phyloP scores from a whole-genome alignment of 2,888 invertebrate genomes.

The Vandiemenella viatica region DNA sequence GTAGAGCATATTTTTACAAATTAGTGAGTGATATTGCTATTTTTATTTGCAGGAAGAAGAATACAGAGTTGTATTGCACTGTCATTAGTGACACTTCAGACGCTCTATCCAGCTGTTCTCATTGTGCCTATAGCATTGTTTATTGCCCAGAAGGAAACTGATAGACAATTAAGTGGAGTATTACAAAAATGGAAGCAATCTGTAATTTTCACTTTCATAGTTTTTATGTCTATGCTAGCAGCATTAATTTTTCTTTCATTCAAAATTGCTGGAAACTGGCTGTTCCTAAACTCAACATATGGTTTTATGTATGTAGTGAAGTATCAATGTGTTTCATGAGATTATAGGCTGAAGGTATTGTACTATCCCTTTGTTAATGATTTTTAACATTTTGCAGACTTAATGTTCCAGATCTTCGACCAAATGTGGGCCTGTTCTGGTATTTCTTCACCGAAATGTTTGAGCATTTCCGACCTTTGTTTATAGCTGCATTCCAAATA shows the following conservation, averaged over 20 bases:
- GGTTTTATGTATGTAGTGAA: slow-evolving; percentile 60
- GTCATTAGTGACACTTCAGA: slow-evolving; percentile 66
- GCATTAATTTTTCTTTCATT: slow-evolving; percentile 45
- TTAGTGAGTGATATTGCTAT: slow-evolving; percentile 1
- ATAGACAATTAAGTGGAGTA: slow-evolving; percentile 18
- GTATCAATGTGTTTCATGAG: neutral
- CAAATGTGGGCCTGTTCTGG: slow-evolving; percentile 97
- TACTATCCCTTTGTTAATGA: neutral
- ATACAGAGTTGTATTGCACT: slow-evolving; percentile 48
- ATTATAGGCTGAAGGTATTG: neutral
- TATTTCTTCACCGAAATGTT: slow-evolving; percentile 99
- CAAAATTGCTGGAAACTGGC: slow-evolving; percentile 40
- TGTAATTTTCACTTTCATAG: slow-evolving; percentile 33
- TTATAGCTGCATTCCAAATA: slow-evolving; percentile 92
- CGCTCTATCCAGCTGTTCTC: slow-evolving; percentile 66
- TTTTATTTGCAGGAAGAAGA: slow-evolving; percentile 34
- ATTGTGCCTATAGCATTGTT: slow-evolving; percentile 68
- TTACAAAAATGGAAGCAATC: slow-evolving; percentile 32
- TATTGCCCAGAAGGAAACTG: slow-evolving; percentile 29
- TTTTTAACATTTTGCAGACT: slow-evolving; percentile 52
- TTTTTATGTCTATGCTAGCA: slow-evolving; percentile 38
- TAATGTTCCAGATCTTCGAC: slow-evolving; percentile 82
- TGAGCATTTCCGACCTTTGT: slow-evolving; percentile 91
- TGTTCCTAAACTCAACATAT: slow-evolving; percentile 47
- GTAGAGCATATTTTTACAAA: slow-evolving; percentile 10